Evolutionary conservation across 2,797 vertebrate genomes (phyloP).

Genomic region (Argentina silus): DNA sequence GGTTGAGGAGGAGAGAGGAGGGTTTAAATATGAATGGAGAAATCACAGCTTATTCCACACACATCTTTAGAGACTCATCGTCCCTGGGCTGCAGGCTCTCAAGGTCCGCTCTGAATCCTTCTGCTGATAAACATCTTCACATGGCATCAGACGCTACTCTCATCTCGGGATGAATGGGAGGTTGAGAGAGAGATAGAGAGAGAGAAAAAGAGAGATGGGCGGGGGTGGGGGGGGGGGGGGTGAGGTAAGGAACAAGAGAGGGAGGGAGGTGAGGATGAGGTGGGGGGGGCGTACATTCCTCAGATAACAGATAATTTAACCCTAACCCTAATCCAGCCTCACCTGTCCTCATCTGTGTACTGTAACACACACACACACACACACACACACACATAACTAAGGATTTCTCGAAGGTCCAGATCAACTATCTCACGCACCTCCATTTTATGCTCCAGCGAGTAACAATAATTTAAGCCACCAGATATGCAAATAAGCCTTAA

Average conservation of each 20-base stretch:
- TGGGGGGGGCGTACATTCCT: background rate
- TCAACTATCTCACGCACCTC: constrained; percentile 57
- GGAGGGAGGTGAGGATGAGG: background rate
- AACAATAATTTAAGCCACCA: constrained; percentile 73
- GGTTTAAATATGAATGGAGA: constrained; percentile 1
- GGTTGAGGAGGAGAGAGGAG: background rate
- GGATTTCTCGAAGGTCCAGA: constrained; percentile 40
- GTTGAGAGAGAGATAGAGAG: background rate
- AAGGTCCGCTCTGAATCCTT: constrained; percentile 24
- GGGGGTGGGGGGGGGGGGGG: background rate
- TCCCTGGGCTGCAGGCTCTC: constrained; percentile 38
- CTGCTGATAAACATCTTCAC: constrained; percentile 49
- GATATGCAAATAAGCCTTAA: constrained; percentile 78
- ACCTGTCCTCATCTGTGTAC: too few species aligned
- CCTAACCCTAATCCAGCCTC: background rate
- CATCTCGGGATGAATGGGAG: background rate
- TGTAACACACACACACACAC: constrained; percentile 21
- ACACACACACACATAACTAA: constrained; percentile 1
- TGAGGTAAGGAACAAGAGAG: background rate
- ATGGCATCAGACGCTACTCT: constrained; percentile 34
- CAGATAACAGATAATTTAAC: background rate
- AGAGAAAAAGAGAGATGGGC: background rate
- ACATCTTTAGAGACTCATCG: background rate
- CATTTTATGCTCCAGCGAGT: constrained; percentile 72
- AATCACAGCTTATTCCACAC: background rate